phyloP scores from a whole-genome alignment of 2,797 vertebrate genomes.

The Emys orbicularis region DNA sequence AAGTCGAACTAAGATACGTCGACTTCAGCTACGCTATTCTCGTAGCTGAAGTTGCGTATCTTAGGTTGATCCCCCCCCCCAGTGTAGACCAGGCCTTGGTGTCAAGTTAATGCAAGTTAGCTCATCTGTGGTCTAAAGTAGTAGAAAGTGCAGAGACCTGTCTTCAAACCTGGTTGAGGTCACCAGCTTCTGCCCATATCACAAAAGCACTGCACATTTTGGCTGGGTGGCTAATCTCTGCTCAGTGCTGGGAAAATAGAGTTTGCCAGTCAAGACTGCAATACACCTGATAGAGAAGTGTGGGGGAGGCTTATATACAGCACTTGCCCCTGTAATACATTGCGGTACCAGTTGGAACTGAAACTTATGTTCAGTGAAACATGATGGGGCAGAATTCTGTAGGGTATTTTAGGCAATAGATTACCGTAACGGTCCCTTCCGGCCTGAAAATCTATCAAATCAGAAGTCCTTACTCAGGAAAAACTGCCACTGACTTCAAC shows the following conservation, averaged over 20 bases:
- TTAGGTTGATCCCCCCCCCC: too few relatives aligned
- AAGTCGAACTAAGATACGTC: too few relatives aligned
- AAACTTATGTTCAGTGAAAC: not conserved
- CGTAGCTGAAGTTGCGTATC: too few relatives aligned
- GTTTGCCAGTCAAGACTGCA: not conserved
- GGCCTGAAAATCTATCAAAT: not conserved
- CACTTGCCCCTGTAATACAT: not conserved
- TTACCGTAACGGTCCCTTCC: not conserved
- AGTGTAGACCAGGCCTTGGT: too few relatives aligned
- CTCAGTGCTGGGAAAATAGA: not conserved
- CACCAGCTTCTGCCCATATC: not conserved
- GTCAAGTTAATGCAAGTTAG: not conserved
- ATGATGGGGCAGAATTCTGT: not conserved
- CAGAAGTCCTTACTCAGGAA: not conserved
- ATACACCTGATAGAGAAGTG: not conserved
- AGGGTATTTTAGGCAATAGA: not conserved
- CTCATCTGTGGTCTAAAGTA: not conserved
- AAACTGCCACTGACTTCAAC: fast-evolving
- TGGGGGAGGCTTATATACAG: too few relatives aligned
- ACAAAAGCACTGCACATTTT: not conserved
- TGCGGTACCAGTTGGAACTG: not conserved
- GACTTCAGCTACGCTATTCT: too few relatives aligned
- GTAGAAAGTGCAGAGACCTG: not conserved
- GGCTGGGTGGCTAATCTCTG: not conserved
- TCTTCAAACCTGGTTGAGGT: not conserved